A percentile compares a stretch with the other conserved stretches of the same genome.
Conservation (phyloP, 2,888 invertebrate species). For the Escarpia spicata region DNA sequence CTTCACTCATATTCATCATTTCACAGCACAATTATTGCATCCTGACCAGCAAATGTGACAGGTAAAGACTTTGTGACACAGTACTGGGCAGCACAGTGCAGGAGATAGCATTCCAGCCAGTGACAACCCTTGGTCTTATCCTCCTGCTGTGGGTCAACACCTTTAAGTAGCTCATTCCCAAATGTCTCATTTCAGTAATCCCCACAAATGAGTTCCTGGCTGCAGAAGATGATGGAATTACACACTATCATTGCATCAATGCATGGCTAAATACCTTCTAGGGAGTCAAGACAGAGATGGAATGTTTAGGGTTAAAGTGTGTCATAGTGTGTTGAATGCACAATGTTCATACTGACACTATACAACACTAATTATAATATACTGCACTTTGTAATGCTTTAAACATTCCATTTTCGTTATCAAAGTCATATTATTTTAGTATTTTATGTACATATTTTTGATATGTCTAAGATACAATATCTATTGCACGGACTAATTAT, state of each 20-base stretch:
- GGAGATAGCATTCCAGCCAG: neutral
- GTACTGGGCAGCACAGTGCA: neutral
- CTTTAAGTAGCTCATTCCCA: constrained; percentile 7
- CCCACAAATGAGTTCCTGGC: neutral
- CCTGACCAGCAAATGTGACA: neutral
- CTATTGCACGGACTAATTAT: no score
- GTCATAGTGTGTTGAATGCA: neutral
- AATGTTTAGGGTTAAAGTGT: neutral
- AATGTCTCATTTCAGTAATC: neutral
- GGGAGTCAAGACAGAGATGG: neutral
- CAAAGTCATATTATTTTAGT: neutral
- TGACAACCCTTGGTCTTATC: neutral
- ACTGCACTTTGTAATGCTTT: neutral
- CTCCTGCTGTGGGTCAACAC: neutral
- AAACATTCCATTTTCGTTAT: neutral
- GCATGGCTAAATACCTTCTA: neutral
- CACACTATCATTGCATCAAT: neutral
- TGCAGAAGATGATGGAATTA: neutral
- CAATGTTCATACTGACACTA: neutral
- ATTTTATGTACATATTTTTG: neutral
- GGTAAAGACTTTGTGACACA: neutral
- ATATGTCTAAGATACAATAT: no score
- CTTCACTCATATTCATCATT: constrained; percentile 1
- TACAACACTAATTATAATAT: neutral
- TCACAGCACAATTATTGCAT: neutral